phyloP scores from a whole-genome alignment of 1,140 invertebrate species.

The Pteromalus puparum region DNA sequence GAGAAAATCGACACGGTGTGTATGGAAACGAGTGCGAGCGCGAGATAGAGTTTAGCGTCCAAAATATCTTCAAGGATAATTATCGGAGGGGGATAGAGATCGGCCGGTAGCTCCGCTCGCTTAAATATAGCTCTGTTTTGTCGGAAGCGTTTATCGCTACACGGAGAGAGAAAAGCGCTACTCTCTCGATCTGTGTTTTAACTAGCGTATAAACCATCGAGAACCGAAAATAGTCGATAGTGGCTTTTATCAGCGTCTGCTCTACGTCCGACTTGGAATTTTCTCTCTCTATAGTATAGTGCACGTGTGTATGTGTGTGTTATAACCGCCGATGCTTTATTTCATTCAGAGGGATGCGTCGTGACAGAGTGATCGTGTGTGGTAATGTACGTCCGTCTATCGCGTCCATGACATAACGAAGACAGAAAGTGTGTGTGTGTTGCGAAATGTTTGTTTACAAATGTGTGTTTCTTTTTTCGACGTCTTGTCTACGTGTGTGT shows the following conservation, averaged over 20 bases:
- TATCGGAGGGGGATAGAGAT: constrained; percentile 24
- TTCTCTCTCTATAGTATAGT: background rate
- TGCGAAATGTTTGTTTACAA: background rate
- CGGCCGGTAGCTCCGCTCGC: background rate
- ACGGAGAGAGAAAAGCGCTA: background rate
- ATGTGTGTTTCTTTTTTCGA: background rate
- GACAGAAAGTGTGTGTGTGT: background rate
- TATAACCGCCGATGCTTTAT: background rate
- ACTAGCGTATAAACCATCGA: constrained; percentile 2
- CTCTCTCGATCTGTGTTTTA: background rate
- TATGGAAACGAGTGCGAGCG: background rate
- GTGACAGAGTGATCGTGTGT: background rate
- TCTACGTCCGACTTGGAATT: constrained; percentile 18
- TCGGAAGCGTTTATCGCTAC: background rate
- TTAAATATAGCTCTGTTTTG: constrained; percentile 40
- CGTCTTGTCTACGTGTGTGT: no score
- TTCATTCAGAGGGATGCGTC: background rate
- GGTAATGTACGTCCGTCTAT: background rate
- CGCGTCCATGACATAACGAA: background rate
- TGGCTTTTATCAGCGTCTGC: constrained; percentile 11
- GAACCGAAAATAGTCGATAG: constrained; percentile 29
- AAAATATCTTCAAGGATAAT: constrained; percentile 52
- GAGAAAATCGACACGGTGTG: background rate
- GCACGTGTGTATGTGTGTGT: background rate
- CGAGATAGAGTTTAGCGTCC: background rate